Base-by-base conservation (phyloP, 2,888 invertebrate species). In the Ennomos erosarius region DNA sequence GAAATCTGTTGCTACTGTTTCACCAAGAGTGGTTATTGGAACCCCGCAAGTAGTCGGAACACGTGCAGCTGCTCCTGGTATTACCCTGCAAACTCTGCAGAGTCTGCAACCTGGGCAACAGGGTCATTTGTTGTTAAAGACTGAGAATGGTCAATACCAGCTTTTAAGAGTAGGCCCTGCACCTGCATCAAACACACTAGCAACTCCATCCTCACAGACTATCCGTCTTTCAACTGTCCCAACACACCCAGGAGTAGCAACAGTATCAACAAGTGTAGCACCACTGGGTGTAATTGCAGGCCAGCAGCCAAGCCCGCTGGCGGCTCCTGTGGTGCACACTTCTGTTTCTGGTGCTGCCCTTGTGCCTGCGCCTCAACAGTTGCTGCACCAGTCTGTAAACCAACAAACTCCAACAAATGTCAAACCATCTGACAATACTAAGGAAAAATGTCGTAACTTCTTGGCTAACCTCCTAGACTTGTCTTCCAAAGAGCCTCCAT, bases 91-190 rank as follows among this genome's bases (percentile, higher is more conserved):
- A 93, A 94, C 97, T 81, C 94, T 98, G 78, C 97, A 96, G 88
- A 96, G 96, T 83, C 94, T 97, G 71, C 97, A 97, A 92, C 95
- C 97, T 70, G 96, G 97, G 83, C 96, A 97, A 87, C 97, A 97
- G 88, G 97, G 98, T 85, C 94, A 94, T 89, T 94, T 99, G 87
- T 94, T 99, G 84, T 94, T 99, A 86, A 98, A 98, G 94, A 99
- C 98, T 82, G 99, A 99, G 93, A 98, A 97, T 94, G 99, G 99
- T 81, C 98, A 98, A 89, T 97, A 97, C 91, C 98, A 99, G 90
- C 93, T 99, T 85, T 93, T 99, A 82, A 95, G 98, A 86, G 97
- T 98, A 76, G 97, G 97, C 69, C 96, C 97, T n/a, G 59, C 59
- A 11, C 59, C 59, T 70, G 88, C 94, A 59, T 93, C 94, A 71